phyloP scores from a whole-genome alignment of 2,888 invertebrate genomes.

The Acanthococcus lagerstroemiae region DNA sequence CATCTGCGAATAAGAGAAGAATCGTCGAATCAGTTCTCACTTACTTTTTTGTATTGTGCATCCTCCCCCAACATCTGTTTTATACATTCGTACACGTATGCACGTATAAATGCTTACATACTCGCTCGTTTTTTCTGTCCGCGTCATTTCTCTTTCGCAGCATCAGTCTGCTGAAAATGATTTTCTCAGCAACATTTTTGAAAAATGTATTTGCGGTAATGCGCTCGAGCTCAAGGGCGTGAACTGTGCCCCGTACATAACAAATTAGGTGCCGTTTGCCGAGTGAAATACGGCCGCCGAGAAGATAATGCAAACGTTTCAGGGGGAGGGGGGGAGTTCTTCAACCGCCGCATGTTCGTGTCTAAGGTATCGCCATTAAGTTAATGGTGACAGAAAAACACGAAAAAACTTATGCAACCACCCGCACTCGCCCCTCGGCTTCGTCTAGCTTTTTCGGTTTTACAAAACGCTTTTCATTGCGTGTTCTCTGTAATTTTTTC shows the following conservation, averaged over 20 bases:
- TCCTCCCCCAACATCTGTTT: too few relatives aligned
- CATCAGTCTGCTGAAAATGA: not conserved
- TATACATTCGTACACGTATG: too few relatives aligned
- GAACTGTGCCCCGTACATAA: conserved; percentile 12
- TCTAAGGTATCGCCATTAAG: conserved; percentile 23
- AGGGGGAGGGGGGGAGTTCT: conserved; percentile 23
- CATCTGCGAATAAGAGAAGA: too few relatives aligned
- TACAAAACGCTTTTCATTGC: not conserved
- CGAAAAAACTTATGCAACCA: conserved; percentile 22
- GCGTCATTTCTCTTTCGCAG: not conserved
- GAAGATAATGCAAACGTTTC: conserved; percentile 18
- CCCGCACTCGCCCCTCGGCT: too few relatives aligned
- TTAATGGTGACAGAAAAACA: conserved; percentile 19
- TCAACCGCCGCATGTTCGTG: conserved; percentile 4
- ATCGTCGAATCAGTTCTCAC: too few relatives aligned
- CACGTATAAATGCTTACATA: too few relatives aligned
- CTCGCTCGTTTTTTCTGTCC: not conserved
- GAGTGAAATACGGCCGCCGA: conserved; percentile 1
- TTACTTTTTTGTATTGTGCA: too few relatives aligned
- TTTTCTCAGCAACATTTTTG: conserved; percentile 9
- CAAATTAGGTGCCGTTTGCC: conserved; percentile 16
- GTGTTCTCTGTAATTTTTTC: conserved; percentile 4
- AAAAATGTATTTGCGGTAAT: conserved; percentile 11
- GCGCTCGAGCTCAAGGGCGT: conserved; percentile 7
- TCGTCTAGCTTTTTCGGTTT: not conserved